Conservation (phyloP, 1,140 invertebrate genomes). For the Zophobas morio region DNA sequence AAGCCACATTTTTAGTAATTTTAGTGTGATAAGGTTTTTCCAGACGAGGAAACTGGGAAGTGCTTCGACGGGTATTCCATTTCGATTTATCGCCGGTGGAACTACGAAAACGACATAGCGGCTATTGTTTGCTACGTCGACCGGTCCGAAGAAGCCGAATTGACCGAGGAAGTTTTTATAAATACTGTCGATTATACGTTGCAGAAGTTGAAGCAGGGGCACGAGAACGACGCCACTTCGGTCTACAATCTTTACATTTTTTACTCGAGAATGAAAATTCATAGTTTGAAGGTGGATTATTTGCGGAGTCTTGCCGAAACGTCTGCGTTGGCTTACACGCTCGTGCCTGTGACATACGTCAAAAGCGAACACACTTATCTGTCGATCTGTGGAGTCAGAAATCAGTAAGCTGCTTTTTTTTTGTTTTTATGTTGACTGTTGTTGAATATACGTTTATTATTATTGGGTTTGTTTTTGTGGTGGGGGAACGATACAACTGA, state of each 20-base stretch:
- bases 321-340: conserved; percentile 77
- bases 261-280: conserved; percentile 76
- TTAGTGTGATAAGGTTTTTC: conserved; percentile 55
- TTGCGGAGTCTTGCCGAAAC: conserved; percentile 67
- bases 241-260: conserved; percentile 82
- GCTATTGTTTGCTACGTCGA: conserved; percentile 86
- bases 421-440: conserved; percentile 29
- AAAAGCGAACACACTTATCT: conserved; percentile 84
- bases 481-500: not conserved
- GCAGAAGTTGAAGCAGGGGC: conserved; percentile 80
- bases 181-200: conserved; percentile 81
- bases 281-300: conserved; percentile 72
- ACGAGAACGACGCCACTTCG: conserved; percentile 71
- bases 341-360: conserved; percentile 83
- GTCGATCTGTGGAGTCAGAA: conserved; percentile 78
- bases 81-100: conserved; percentile 86
- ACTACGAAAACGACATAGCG: conserved; percentile 89
- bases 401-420: conserved; percentile 52
- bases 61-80: conserved; percentile 85
- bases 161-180: conserved; percentile 75
- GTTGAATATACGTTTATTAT: conserved; percentile 23
- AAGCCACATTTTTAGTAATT: too few relatives aligned
- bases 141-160: conserved; percentile 71
- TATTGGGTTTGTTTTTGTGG: not conserved
- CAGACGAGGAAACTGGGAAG: conserved; percentile 91